Base-by-base conservation (phyloP, 1,140 invertebrate species). In the Aphis craccivora region DNA sequence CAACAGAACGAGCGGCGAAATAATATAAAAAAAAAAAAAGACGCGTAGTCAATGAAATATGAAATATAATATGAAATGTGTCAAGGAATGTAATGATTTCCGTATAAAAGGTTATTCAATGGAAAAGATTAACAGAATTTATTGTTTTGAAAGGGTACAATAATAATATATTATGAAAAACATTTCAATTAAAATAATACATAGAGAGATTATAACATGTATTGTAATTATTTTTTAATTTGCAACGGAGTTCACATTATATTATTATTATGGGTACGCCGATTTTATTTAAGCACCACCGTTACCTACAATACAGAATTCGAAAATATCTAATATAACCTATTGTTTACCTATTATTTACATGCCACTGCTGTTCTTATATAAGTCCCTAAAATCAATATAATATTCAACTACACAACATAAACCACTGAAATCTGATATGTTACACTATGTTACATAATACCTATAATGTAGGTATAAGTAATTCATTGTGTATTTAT, bases 381-480 rank as follows among this genome's bases (percentile, higher is more conserved):
- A 40, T 86, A 86, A 86, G 84, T 86, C 84, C 4, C 14, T 25
- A 86, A 86, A 86, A 86, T 86, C 84, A 86, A 86, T 86, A 86
- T 45, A 11, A 60, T 43, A 43, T 40, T 40, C 35, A 51, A 51
- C 14, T 51, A 51, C 18, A 76, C 11, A 14, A 76, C 60, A 76
- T 76, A 76, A 76, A 45, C 40, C 84, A 40, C 25, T 43, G 84
- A 86, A 86, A 86, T 86, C 84, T 86, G 84, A 86, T 86, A 86
- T 40, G 60, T 76, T 76, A 76, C 60, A 76, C n/a, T 76, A 45
- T 45, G 23, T 43, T 40, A 40, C 37, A 43, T 40, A 43, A 25
- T 5, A n/a, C n/a, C n/a, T n/a, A 84, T 23, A 40, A 84, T 43
- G 83, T 84, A 40, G 25, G 81, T 83, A 37, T 67, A n/a, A 76